Evolutionary conservation across 37 sponge, comb jelly and placozoan genomes (phyloP).

Genomic region (Hormiphora californensis): DNA sequence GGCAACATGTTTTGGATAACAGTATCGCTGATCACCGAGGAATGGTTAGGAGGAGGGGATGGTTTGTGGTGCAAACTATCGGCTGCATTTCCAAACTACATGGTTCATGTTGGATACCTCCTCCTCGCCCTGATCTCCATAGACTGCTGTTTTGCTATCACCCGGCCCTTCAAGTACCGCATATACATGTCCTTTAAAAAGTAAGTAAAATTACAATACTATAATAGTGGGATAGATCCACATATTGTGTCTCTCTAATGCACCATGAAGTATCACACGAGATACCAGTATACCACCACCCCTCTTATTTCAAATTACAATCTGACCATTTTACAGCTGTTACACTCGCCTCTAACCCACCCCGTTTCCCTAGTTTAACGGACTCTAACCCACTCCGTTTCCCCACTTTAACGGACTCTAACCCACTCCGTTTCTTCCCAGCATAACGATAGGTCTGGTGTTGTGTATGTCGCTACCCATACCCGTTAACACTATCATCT

Average conservation of each 20-base stretch:
- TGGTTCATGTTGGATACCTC: constrained; percentile 41
- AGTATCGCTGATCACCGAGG: neutral
- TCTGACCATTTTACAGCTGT: too few relatives aligned
- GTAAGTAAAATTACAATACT: neutral
- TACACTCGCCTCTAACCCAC: too few relatives aligned
- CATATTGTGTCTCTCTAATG: too few relatives aligned
- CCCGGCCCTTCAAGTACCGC: constrained; percentile 48
- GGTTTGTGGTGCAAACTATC: constrained; percentile 29
- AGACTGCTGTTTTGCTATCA: constrained; percentile 42
- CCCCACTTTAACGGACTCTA: too few relatives aligned
- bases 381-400: too few relatives aligned
- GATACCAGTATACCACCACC: too few relatives aligned
- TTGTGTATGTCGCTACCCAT: constrained; percentile 25
- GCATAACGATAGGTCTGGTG: constrained; percentile 9
- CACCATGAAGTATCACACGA: too few relatives aligned
- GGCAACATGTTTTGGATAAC: constrained; percentile 51
- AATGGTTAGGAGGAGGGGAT: constrained; percentile 14
- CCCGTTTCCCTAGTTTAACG: too few relatives aligned
- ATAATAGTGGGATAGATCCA: too few relatives aligned
- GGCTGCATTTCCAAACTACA: constrained; percentile 52
- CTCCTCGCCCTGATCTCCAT: constrained; percentile 49
- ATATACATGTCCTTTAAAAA: constrained; percentile 54
- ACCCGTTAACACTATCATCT: constrained; percentile 31
- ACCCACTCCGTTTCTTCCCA: neutral
- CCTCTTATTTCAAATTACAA: too few relatives aligned